These are phyloP conservation scores for Urocyon cinereoargenteus DNA, from an alignment of 2,797 vertebrate species.

Conservation along the genomic window DNA sequence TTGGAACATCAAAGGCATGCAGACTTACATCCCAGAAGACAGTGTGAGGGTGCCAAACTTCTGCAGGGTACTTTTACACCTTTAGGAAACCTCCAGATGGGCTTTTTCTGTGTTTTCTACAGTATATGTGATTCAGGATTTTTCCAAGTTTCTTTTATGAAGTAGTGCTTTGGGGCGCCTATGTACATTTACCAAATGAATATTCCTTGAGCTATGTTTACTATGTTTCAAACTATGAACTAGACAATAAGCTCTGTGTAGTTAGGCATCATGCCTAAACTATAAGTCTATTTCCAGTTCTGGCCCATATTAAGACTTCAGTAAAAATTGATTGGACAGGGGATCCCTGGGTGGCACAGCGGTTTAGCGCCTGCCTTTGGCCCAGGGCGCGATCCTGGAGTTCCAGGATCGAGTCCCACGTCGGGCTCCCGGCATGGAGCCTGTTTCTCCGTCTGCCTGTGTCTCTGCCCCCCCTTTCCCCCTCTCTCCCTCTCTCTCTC, in stretches of 20 bases:
- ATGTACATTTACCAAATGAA: not conserved
- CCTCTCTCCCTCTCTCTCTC: too few relatives aligned
- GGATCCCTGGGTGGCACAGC: too few relatives aligned
- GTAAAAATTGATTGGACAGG: conserved; percentile 27
- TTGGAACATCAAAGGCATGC: not conserved
- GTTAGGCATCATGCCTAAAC: not conserved
- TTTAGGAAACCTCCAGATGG: conserved; percentile 22
- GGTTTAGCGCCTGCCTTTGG: too few relatives aligned
- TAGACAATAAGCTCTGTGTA: not conserved
- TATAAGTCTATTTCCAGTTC: conserved; percentile 41
- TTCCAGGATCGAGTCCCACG: too few relatives aligned
- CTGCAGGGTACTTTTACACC: not conserved
- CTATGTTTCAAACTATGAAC: not conserved
- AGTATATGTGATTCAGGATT: not conserved
- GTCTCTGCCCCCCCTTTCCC: too few relatives aligned
- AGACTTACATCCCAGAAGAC: not conserved
- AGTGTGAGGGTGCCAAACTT: not conserved
- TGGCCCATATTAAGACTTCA: conserved; percentile 30
- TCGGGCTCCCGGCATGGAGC: too few relatives aligned
- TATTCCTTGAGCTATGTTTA: not conserved
- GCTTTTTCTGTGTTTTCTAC: not conserved
- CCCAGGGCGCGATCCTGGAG: too few relatives aligned
- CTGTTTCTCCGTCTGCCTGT: too few relatives aligned
- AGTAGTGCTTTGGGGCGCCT: not conserved
- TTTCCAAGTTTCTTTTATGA: conserved; percentile 45